Conservation (phyloP, 37 sponge, comb jelly and placozoan genomes). For the Geodia barretti region DNA sequence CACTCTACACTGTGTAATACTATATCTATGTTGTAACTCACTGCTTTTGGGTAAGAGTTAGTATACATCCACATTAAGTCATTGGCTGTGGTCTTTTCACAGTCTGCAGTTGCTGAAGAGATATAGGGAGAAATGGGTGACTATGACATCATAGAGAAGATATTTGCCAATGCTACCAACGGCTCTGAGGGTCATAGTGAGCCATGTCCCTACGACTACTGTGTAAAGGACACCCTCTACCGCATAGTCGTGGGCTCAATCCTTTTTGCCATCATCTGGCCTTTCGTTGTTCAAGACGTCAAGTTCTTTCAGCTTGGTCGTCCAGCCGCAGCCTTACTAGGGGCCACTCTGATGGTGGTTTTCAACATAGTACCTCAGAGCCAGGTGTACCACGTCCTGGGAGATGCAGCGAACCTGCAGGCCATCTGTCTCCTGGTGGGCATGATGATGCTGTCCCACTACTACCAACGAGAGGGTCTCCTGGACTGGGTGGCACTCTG, state of each 20-base stretch:
- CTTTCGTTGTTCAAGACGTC: constrained; percentile 84
- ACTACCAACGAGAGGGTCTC: constrained; percentile 82
- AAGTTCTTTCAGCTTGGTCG: constrained; percentile 82
- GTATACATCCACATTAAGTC: too few species aligned
- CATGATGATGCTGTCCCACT: constrained; percentile 88
- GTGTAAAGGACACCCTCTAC: constrained; percentile 51
- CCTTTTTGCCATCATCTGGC: constrained; percentile 82
- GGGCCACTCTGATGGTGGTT: constrained; percentile 75
- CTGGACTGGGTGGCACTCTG: constrained; percentile 46
- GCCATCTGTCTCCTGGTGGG: constrained; percentile 84
- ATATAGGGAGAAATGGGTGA: too few species aligned
- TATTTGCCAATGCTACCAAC: too few species aligned
- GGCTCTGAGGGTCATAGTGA: too few species aligned
- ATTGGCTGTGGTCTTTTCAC: too few species aligned
- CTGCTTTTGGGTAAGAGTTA: too few species aligned
- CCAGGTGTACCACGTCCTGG: constrained; percentile 64
- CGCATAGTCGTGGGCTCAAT: constrained; percentile 66
- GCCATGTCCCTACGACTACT: too few species aligned
- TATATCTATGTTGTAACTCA: too few species aligned
- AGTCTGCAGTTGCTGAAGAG: too few species aligned
- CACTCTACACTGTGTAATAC: too few species aligned
- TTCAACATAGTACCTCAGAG: constrained; percentile 56
- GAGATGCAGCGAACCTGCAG: constrained; percentile 60
- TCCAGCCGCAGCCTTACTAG: constrained; percentile 77
- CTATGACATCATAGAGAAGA: too few species aligned